Evolutionary conservation across 2,797 vertebrate genomes (phyloP), one percentile per base, ranked within the genome.

Genomic region (Petrocephalus sullivani): DNA sequence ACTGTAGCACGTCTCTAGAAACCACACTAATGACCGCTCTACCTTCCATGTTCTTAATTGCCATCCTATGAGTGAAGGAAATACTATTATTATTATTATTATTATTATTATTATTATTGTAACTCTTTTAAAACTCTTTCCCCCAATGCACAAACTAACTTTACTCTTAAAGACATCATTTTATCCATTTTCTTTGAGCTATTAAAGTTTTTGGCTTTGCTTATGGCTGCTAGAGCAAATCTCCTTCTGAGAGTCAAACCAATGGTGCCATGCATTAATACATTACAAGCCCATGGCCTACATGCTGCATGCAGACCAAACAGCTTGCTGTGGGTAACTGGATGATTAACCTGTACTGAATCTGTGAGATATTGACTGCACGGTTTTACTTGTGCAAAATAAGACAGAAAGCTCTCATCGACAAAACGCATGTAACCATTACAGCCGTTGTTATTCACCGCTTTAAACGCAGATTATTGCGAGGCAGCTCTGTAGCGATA

Each of bases 381-480:
- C 41, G 19, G 16, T 81, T 49, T 49, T n/a, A 49, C 19, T 46
- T 41, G 16, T 2, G 75, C 41, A 46, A 81, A 81, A 78, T n/a
- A n/a, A 81, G 3, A 81, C 41, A 46, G 16, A 4, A 81, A 81
- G 41, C 75, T 81, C 41, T 81, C 75, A 46, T 49, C 46, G 2
- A 14, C 67, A 33, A 41, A 46, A 46, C 37, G 7, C 19, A 16
- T 81, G 49, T 49, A 81, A 81, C 6, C 8, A 81, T 49, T 37
- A n/a, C 41, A 81, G 75, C 16, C 46, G 46, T 81, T 81, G 41
- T 81, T 19, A 81, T 81, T 81, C 19, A 81, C 41, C 19, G n/a
- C 37, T n/a, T 81, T 81, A 81, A 19, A 81, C 37, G n/a, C 75
- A 46, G 41, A 81, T 81, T 81, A 81, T 81, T 81, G 75, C 41